Conservation (phyloP, 2,888 invertebrate genomes). For the Sclerodermus sp. region DNA sequence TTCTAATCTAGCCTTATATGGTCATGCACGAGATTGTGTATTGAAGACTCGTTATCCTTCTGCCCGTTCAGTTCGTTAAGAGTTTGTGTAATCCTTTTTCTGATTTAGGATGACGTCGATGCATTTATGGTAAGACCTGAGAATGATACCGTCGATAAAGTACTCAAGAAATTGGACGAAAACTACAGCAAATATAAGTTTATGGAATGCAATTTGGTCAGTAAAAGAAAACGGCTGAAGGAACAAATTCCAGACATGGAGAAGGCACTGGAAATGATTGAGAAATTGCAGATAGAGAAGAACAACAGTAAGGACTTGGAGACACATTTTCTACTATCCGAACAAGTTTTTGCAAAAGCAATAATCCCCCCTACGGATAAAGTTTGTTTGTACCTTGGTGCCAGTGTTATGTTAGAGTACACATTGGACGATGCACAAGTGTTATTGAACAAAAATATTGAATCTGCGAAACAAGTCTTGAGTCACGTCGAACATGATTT, state of each 20-base stretch:
- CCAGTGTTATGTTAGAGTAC: constrained; percentile 98
- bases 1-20: constrained; percentile 35
- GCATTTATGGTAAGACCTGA: constrained; percentile 84
- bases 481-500: constrained; percentile 87
- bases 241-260: constrained; percentile 94
- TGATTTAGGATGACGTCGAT: constrained; percentile 87
- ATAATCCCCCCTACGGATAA: constrained; percentile 85
- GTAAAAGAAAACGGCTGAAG: constrained; percentile 83
- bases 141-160: constrained; percentile 83
- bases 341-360: constrained; percentile 83
- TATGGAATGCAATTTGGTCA: constrained; percentile 90
- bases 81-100: neutral
- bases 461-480: constrained; percentile 81
- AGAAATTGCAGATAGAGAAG: constrained; percentile 80
- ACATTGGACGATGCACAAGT: constrained; percentile 86
- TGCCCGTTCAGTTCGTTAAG: neutral
- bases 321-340: constrained; percentile 89
- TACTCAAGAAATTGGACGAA: constrained; percentile 85
- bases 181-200: constrained; percentile 96
- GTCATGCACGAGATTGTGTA: constrained; percentile 24
- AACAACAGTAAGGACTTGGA: constrained; percentile 70
- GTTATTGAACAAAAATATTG: constrained; percentile 79
- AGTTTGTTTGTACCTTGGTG: constrained; percentile 82
- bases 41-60: constrained; percentile 1
- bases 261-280: constrained; percentile 88